phyloP scores from a whole-genome alignment of 2,113 vertebrate genomes.

The Pungitius pungitius region DNA sequence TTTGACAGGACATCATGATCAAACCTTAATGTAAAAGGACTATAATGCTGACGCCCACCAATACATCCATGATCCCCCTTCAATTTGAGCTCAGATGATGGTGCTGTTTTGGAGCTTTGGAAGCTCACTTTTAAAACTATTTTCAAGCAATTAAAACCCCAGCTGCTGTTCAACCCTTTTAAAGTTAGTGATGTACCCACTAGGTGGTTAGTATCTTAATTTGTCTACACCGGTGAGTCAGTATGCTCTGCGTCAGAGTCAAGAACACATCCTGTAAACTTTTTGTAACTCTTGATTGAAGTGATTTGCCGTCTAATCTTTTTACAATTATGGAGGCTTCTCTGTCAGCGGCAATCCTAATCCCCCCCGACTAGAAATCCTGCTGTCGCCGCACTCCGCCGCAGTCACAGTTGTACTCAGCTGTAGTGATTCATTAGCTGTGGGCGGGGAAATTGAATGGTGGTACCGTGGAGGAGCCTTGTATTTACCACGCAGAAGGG shows the following conservation, averaged over 20 bases:
- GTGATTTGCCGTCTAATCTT: constrained; percentile 56
- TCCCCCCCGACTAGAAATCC: constrained; percentile 53
- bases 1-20: neutral
- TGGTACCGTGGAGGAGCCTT: constrained; percentile 52
- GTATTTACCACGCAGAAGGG: constrained; percentile 63
- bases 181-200: neutral
- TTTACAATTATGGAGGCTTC: constrained; percentile 56
- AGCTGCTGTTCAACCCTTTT: neutral
- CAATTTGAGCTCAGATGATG: neutral
- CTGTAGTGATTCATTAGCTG: constrained; percentile 67
- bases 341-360: constrained; percentile 59
- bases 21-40: constrained; percentile 15
- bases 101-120: neutral
- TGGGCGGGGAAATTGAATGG: constrained; percentile 56
- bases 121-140: neutral
- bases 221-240: neutral
- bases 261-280: constrained; percentile 28
- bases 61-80: neutral
- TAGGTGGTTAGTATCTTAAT: neutral
- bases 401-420: constrained; percentile 48
- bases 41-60: no score
- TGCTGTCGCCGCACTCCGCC: constrained; percentile 22
- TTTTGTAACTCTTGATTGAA: constrained; percentile 47
- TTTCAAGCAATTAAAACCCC: neutral
- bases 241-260: neutral